A percentile compares a stretch with the other conserved stretches of the same genome.
phyloP scores from a whole-genome alignment of 2,113 vertebrate genomes.

The Hucho hucho region DNA sequence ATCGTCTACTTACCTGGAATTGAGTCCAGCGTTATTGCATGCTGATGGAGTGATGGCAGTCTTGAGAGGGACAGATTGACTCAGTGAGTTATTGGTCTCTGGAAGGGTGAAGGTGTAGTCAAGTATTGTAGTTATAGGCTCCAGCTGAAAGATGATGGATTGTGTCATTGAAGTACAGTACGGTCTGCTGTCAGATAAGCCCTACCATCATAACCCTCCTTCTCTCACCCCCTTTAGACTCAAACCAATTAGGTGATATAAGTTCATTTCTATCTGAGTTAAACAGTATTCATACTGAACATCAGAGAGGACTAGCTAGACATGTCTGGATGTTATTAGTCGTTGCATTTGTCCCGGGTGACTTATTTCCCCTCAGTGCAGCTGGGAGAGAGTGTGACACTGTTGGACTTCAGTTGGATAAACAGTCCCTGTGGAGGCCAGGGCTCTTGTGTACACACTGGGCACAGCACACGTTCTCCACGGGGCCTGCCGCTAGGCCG shows the following conservation, averaged over 20 bases:
- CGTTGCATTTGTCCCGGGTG: not conserved
- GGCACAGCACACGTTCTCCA: constrained; percentile 56
- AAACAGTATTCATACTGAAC: not conserved
- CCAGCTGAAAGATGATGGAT: too few species aligned
- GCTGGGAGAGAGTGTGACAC: constrained; percentile 27
- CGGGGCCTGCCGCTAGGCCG: constrained; percentile 24
- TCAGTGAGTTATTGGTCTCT: constrained; percentile 3
- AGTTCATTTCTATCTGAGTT: constrained; percentile 24
- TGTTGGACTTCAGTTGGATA: constrained; percentile 76
- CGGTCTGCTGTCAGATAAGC: not conserved
- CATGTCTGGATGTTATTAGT: not conserved
- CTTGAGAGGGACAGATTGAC: not conserved
- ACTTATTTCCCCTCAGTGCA: not conserved
- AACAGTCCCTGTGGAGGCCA: constrained; percentile 72
- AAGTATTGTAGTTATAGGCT: not conserved
- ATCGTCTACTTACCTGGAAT: constrained; percentile 51
- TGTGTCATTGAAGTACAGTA: not conserved
- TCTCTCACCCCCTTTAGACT: not conserved
- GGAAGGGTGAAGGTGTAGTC: constrained; percentile 9
- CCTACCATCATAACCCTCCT: not conserved
- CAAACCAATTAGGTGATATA: too few species aligned
- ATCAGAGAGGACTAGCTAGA: not conserved
- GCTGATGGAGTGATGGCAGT: not conserved
- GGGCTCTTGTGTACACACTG: constrained; percentile 71
- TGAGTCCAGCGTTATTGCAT: constrained; percentile 9